Evolutionary conservation across 2,797 vertebrate species (phyloP).

Genomic region (Pelodytes ibericus): DNA sequence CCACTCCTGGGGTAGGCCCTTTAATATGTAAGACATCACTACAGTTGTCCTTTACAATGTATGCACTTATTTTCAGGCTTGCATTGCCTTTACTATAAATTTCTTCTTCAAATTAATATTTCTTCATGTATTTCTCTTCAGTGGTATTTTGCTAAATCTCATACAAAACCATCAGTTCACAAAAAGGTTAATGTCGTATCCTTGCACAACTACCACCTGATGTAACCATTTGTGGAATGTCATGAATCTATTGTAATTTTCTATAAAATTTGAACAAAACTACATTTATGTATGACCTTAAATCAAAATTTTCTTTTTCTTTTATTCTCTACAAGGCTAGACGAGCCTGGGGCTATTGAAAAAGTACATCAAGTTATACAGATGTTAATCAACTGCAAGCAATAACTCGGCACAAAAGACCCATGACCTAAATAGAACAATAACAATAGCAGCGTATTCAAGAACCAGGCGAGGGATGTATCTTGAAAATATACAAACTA

Average conservation of each 20-base stretch:
- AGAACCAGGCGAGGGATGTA: not conserved
- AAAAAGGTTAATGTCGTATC: not conserved
- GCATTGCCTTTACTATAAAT: not conserved
- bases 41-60: no score
- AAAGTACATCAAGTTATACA: constrained; percentile 38
- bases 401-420: constrained; percentile 46
- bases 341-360: constrained; percentile 2
- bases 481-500: not conserved
- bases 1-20: no score
- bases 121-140: not conserved
- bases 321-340: constrained; percentile 34
- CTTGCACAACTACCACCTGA: not conserved
- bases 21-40: no score
- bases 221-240: constrained; percentile 52
- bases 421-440: constrained; percentile 40
- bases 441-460: not conserved
- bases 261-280: constrained; percentile 18
- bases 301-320: constrained; percentile 53
- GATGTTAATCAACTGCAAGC: constrained; percentile 46
- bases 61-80: no score
- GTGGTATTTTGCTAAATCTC: not conserved
- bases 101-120: not conserved
- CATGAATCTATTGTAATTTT: constrained; percentile 45
- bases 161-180: no score
- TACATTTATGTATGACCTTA: constrained; percentile 52